Evolutionary conservation across 2,888 invertebrate species (phyloP), one percentile per base, ranked within the genome.

Genomic region (Macropis europaea): DNA sequence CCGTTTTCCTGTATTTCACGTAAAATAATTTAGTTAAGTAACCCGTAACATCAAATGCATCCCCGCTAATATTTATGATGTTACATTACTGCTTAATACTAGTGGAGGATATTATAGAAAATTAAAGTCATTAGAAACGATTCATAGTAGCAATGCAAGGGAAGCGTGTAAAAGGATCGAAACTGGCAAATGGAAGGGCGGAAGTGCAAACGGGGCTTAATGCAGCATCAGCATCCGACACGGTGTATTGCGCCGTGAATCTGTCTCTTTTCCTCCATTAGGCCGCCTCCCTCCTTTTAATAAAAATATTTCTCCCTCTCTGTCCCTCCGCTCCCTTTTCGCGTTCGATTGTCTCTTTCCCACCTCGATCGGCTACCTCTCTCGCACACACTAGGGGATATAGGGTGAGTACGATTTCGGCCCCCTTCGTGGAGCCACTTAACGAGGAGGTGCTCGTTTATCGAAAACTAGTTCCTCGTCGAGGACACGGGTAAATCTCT

Each of bases 181-280:
- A 73, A 32, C 45, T n/a, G 24, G 57, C 42, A 57, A 71, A 74
- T 71, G 68, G 69, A 54, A 77, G 71, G 61, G 71, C 74, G 73
- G 68, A 79, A 79, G 73, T 74, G 76, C 73, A 81, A 81, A 82
- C 74, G 69, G 71, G 77, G 66, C 72, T 77, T 78, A 67, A 76
- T 75, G 69, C 69, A 54, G 71, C 74, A 72, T 81, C 73, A 69
- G 67, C 73, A 73, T 76, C 66, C 64, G 73, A 76, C 77, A 73
- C 69, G 69, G 64, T 73, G 77, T 59, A 71, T 56, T 77, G 69
- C 59, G 32, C 42, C 45, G 50, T 26, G 68, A 40, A 50, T 57
- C 53, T 32, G 45, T 61, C 54, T 70, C 63, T 56, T 53, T 47
- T 48, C 47, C 66, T 47, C 63, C 57, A 48, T 59, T 36, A 38